Percentiles rank a stretch among this genome's conserved stretches.
phyloP scores from a whole-genome alignment of 2,797 vertebrate genomes.

The Synanceia verrucosa region DNA sequence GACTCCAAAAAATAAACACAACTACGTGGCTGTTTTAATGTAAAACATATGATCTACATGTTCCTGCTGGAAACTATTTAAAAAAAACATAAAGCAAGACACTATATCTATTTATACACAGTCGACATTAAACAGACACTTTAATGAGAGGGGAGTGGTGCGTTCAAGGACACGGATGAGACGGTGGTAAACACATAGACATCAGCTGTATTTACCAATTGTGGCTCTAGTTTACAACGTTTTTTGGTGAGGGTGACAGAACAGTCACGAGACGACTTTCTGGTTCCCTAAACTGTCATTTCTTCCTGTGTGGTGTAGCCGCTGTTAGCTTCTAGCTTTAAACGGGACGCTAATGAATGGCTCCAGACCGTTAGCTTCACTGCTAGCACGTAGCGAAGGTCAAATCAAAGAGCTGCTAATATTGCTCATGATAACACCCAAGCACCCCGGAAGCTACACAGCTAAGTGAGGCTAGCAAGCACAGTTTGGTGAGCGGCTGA shows the following conservation, averaged over 20 bases:
- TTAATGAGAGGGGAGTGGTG: not conserved
- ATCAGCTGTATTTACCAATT: not conserved
- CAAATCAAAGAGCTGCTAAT: constrained; percentile 35
- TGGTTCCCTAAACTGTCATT: not conserved
- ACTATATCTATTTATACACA: too few relatives aligned
- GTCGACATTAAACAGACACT: rapidly evolving
- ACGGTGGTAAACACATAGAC: not conserved
- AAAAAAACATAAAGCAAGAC: too few relatives aligned
- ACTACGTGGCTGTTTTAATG: too few relatives aligned
- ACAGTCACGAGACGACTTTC: not conserved
- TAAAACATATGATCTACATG: too few relatives aligned
- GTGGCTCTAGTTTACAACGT: rapidly evolving
- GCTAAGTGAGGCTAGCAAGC: not conserved
- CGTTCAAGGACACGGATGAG: constrained; percentile 23
- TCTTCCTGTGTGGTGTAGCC: rapidly evolving
- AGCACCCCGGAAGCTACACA: rapidly evolving
- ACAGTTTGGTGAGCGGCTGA: not conserved
- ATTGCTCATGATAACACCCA: not conserved
- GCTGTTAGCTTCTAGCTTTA: not conserved
- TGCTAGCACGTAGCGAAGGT: constrained; percentile 64
- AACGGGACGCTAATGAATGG: not conserved
- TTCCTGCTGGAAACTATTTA: too few relatives aligned
- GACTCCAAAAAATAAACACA: too few relatives aligned
- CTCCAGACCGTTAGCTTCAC: constrained; percentile 18
- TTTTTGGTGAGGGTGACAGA: not conserved